Evolutionary conservation across 2,797 vertebrate genomes (phyloP).

Genomic region (Clamator glandarius): DNA sequence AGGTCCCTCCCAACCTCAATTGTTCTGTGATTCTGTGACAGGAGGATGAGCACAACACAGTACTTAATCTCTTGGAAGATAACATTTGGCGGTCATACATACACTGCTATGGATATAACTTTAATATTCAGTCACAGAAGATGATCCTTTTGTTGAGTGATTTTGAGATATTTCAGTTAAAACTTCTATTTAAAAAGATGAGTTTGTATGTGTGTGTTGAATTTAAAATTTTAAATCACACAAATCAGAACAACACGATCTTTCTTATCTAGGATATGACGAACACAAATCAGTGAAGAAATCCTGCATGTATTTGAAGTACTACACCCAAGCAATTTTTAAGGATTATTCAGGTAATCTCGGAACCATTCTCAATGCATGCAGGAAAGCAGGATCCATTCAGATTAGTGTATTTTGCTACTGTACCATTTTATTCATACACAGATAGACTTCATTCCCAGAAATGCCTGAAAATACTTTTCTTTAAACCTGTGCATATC

Average conservation of each 20-base stretch:
- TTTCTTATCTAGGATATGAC: not conserved
- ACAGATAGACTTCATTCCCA: not conserved
- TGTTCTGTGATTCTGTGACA: not conserved
- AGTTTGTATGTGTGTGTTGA: not conserved
- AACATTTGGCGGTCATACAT: not conserved
- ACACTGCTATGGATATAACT: not conserved
- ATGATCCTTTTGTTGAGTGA: not conserved
- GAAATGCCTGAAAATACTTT: slow-evolving; percentile 12
- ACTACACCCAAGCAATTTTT: not conserved
- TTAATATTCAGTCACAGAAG: not conserved
- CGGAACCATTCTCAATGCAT: not conserved
- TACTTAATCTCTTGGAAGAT: not conserved
- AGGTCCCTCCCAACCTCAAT: not conserved
- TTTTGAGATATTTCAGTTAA: not conserved
- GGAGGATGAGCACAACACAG: not conserved
- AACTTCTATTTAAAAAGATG: not conserved
- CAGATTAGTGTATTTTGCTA: slow-evolving; percentile 4
- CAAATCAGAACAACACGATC: not conserved
- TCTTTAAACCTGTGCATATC: slow-evolving; percentile 19
- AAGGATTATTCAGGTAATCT: slow-evolving; percentile 26
- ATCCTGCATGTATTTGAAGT: not conserved
- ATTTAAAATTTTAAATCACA: not conserved
- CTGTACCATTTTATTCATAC: not conserved
- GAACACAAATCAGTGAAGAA: not conserved
- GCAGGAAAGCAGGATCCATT: not conserved